These are phyloP conservation scores for Silurus asotus DNA, from an alignment of 2,113 vertebrate genomes.

Conservation along the genomic window DNA sequence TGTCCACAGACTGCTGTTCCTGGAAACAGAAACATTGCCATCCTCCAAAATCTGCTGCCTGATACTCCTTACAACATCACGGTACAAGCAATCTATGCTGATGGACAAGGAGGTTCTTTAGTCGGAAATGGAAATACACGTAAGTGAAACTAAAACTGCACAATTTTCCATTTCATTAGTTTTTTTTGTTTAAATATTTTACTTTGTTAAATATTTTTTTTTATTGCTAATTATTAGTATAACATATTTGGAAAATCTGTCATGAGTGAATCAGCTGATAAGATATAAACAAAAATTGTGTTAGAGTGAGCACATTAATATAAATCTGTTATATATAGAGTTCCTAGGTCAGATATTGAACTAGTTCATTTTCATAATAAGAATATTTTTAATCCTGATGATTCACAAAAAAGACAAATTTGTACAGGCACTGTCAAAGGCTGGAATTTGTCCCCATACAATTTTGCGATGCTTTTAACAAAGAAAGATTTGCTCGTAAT, in stretches of 20 bases:
- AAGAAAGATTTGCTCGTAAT: background rate
- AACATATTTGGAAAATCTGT: background rate
- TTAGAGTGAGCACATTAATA: background rate
- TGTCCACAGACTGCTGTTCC: conserved; percentile 82
- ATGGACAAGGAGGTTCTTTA: conserved; percentile 85
- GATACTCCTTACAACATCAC: conserved; percentile 95
- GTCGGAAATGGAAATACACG: conserved; percentile 88
- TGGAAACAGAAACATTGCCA: conserved; percentile 91
- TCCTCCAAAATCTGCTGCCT: conserved; percentile 81
- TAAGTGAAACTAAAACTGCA: conserved; percentile 54
- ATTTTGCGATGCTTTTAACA: background rate
- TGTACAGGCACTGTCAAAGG: background rate
- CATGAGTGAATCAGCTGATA: background rate
- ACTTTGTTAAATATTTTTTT: background rate
- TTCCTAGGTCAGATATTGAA: background rate
- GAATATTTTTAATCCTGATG: background rate
- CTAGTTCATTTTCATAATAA: background rate
- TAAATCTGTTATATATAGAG: background rate
- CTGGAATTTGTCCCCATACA: background rate
- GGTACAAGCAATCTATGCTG: conserved; percentile 86
- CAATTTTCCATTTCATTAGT: background rate
- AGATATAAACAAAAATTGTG: background rate
- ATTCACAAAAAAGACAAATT: background rate
- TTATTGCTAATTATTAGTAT: background rate
- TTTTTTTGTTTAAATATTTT: background rate